A percentile compares a stretch with the other conserved stretches of the same genome.
phyloP scores from a whole-genome alignment of 2,113 vertebrate species.

The Grammomys dolichurus region DNA sequence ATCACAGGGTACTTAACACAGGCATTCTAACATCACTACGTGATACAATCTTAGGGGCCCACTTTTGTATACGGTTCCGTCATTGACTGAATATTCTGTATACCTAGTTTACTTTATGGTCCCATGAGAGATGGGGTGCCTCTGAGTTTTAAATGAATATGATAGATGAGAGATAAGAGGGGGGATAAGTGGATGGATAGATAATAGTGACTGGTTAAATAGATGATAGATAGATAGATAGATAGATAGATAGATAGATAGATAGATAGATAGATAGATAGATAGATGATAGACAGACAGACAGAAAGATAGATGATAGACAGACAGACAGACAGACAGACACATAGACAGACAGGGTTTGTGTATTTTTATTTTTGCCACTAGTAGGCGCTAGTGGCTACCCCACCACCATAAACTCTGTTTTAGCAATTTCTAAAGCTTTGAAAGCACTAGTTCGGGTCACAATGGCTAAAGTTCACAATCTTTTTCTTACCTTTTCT shows the following conservation, averaged over 20 bases:
- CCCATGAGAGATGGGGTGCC: neutral
- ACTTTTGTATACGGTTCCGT: neutral
- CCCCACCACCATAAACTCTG: too few relatives aligned
- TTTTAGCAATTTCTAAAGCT: neutral
- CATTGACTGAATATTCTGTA: neutral
- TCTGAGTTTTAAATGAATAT: neutral
- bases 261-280: neutral
- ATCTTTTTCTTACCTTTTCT: constrained; percentile 78
- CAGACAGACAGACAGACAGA: neutral
- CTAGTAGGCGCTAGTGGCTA: neutral
- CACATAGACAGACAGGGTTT: neutral
- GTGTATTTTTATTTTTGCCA: neutral
- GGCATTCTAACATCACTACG: neutral
- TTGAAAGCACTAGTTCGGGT: neutral
- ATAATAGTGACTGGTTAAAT: too few relatives aligned
- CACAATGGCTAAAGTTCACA: neutral
- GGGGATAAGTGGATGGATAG: neutral
- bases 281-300: neutral
- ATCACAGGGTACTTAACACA: neutral
- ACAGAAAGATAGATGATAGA: neutral
- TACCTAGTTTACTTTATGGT: neutral
- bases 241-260: neutral
- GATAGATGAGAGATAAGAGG: neutral
- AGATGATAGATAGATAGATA: neutral
- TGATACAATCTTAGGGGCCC: neutral